Conservation (phyloP, 2,888 invertebrate species). For the Chironomus riparius region DNA sequence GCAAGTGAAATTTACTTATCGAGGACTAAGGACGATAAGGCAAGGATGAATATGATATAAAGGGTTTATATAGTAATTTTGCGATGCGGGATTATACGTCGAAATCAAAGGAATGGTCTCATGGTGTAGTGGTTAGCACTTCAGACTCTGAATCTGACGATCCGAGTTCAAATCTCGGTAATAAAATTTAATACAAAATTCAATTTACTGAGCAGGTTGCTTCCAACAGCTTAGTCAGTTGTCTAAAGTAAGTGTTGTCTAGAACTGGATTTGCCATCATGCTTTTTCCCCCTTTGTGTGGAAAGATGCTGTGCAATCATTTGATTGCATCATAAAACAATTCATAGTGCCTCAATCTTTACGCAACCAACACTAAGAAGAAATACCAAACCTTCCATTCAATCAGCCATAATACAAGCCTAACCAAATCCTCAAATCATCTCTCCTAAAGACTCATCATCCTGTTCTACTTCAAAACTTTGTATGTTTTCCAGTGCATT, state of each 20-base stretch:
- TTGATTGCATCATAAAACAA: no score
- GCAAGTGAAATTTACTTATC: neutral
- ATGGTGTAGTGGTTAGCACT: constrained; percentile 50
- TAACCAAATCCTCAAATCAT: neutral
- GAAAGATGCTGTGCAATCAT: no score
- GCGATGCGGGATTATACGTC: neutral
- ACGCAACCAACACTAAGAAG: no score
- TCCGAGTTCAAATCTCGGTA: constrained; percentile 46
- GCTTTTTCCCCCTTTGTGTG: no score
- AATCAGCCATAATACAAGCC: neutral
- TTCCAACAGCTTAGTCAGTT: no score
- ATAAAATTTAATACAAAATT: no score
- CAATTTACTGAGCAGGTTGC: no score
- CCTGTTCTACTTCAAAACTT: neutral
- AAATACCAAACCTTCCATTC: no score
- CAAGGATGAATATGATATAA: neutral
- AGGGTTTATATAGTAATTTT: neutral
- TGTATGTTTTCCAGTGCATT: neutral
- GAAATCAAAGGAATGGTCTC: constrained; percentile 36
- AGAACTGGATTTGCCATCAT: no score
- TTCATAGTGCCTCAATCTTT: no score
- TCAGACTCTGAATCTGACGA: constrained; percentile 47
- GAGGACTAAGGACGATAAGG: neutral
- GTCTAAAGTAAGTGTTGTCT: no score
- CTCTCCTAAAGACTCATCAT: neutral